Evolutionary conservation across 1,140 invertebrate species (phyloP), one percentile per base, ranked within the genome.

Genomic region (Calephelis virginiensis): DNA sequence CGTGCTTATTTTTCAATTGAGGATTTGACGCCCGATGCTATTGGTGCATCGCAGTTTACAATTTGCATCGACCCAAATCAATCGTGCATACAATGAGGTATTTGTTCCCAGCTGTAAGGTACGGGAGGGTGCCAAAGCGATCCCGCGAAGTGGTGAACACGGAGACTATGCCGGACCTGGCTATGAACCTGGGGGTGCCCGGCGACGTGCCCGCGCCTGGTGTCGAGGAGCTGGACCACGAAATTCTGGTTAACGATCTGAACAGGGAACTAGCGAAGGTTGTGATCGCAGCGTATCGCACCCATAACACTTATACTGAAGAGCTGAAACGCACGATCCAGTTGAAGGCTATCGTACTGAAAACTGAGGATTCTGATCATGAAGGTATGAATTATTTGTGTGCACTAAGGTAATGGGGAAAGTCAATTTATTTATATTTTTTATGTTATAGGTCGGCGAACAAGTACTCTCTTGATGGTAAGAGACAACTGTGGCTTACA

Each of bases 81-180:
- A 66, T 76, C 70, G 73, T 69, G 63, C 75, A 50, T 43, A 65
- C 64, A 70, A 76, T 74, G 66, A 72, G 65, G 64, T 48, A 62
- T 69, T 60, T 67, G 73, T 75, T 81, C 49, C 46, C 92, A 99
- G 98, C 98, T 83, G 98, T 99, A 59, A 93, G 98, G 79, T 99
- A 99, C 93, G 98, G 98, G 60, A 94, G 98, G 66, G 97, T 99
- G 67, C 98, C 98, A 59, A 99, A 99, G 91, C 93, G 97, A 76
- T 96, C 97, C 14, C 93, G 97, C 72, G 97, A 98, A 62, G 69
- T 68, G 6, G 70, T 71, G 4, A 73, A 64, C 56, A 71, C 76
- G 28, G 78, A 85, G 63, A 85, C 72, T 64, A 79, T 79, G 70
- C 79, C 75, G 38, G 85, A 83, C 53, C 76, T 74, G 13, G 73